phyloP scores from a whole-genome alignment of 2,797 vertebrate genomes.

The Poliocrania exsul region DNA sequence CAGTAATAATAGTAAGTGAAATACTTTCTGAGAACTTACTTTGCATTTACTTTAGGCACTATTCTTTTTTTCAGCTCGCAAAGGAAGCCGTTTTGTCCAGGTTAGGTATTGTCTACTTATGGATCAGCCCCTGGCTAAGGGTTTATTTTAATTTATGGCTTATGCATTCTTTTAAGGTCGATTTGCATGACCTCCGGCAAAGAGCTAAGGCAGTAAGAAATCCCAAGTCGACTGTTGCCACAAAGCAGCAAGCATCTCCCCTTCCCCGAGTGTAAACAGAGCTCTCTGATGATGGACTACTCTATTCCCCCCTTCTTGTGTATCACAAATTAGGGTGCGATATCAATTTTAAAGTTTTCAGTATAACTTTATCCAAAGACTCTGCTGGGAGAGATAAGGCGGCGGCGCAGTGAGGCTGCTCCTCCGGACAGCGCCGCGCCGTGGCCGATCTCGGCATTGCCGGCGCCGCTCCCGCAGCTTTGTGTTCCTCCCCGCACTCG shows the following conservation, averaged over 20 bases:
- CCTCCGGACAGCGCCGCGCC: constrained; percentile 85
- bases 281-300: constrained; percentile 55
- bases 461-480: constrained; percentile 36
- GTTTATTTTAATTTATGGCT: constrained; percentile 95
- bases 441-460: constrained; percentile 82
- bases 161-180: constrained; percentile 95
- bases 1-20: constrained; percentile 47
- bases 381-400: constrained; percentile 58
- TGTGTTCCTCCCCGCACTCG: constrained; percentile 27
- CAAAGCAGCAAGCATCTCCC: constrained; percentile 76
- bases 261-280: constrained; percentile 64
- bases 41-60: constrained; percentile 76
- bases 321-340: constrained; percentile 70
- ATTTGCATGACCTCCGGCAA: constrained; percentile 89
- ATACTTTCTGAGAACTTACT: constrained; percentile 82
- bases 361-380: constrained; percentile 76
- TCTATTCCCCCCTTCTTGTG: constrained; percentile 18
- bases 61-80: constrained; percentile 76
- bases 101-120: constrained; percentile 89
- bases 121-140: constrained; percentile 85
- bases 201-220: constrained; percentile 87
- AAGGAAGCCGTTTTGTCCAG: constrained; percentile 86
- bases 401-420: constrained; percentile 16
- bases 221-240: constrained; percentile 81
- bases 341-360: constrained; percentile 80